Percentiles rank a stretch among this genome's conserved stretches.
phyloP scores from a whole-genome alignment of 2,888 invertebrate genomes.

The Tinea pellionella region DNA sequence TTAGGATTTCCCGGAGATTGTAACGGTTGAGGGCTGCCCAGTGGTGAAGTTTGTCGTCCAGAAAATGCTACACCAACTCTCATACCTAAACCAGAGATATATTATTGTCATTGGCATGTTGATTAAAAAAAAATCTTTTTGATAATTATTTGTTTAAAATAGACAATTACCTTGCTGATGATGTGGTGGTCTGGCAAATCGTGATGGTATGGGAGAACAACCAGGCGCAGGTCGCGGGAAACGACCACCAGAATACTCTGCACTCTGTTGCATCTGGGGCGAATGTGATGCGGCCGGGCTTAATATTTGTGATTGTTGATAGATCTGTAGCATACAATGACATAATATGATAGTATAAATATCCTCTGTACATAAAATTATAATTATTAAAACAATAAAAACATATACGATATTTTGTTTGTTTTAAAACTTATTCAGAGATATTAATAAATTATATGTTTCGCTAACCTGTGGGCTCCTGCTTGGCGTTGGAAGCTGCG shows the following conservation, averaged over 20 bases:
- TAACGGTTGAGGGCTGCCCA: slow-evolving; percentile 62
- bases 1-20: slow-evolving; percentile 57
- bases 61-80: slow-evolving; percentile 54
- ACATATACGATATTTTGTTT: too few species aligned
- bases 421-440: too few species aligned
- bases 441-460: too few species aligned
- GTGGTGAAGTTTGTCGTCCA: slow-evolving; percentile 58
- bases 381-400: not conserved
- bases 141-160: not conserved
- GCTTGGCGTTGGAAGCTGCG: slow-evolving; percentile 58
- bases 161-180: slow-evolving; percentile 47
- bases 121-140: too few species aligned
- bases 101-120: too few species aligned
- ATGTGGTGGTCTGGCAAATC: slow-evolving; percentile 57
- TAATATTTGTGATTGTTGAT: slow-evolving; percentile 62
- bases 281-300: slow-evolving; percentile 62
- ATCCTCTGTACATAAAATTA: not conserved
- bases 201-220: slow-evolving; percentile 51
- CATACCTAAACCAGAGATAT: slow-evolving; percentile 37
- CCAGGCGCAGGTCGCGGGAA: slow-evolving; percentile 56
- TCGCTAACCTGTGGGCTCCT: slow-evolving; percentile 53
- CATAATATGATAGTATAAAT: not conserved
- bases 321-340: slow-evolving; percentile 36
- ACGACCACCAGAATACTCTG: slow-evolving; percentile 45
- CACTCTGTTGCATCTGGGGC: slow-evolving; percentile 46